Conservation (phyloP, 2,113 vertebrate genomes). For the Corvus cornix region DNA sequence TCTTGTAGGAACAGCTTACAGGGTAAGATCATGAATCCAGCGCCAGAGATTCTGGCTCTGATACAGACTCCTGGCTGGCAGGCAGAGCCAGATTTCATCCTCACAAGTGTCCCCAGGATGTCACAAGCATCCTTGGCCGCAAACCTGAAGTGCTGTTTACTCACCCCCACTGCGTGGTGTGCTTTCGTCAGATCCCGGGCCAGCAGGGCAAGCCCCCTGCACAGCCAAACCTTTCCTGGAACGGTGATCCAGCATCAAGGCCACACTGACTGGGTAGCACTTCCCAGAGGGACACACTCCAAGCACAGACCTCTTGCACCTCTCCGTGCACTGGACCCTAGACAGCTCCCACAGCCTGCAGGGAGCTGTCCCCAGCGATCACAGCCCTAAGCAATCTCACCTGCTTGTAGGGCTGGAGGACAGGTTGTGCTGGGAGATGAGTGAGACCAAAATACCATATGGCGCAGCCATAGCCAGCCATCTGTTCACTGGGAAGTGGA, state of each 20-base stretch:
- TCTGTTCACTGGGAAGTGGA: not conserved
- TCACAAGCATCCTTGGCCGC: not conserved
- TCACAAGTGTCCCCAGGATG: not conserved
- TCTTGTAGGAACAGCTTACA: not conserved
- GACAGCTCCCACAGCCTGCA: not conserved
- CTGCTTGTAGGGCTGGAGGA: not conserved
- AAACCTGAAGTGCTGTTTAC: not conserved
- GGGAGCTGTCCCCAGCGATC: not conserved
- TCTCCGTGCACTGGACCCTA: fast-evolving
- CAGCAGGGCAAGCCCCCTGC: not conserved
- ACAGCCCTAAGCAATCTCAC: not conserved
- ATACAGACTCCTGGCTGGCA: not conserved
- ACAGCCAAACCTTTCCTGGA: not conserved
- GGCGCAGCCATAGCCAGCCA: not conserved
- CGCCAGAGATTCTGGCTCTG: not conserved
- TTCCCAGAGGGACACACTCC: not conserved
- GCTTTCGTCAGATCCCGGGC: not conserved
- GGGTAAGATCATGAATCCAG: not conserved
- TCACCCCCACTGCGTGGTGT: fast-evolving
- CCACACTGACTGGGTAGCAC: not conserved
- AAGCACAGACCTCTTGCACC: not conserved
- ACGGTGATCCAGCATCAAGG: not conserved
- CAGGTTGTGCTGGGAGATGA: not conserved
- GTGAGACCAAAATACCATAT: not conserved
- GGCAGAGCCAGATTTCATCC: not conserved